Conservation (phyloP, 2,888 invertebrate genomes). For the Orthosia gracilis region DNA sequence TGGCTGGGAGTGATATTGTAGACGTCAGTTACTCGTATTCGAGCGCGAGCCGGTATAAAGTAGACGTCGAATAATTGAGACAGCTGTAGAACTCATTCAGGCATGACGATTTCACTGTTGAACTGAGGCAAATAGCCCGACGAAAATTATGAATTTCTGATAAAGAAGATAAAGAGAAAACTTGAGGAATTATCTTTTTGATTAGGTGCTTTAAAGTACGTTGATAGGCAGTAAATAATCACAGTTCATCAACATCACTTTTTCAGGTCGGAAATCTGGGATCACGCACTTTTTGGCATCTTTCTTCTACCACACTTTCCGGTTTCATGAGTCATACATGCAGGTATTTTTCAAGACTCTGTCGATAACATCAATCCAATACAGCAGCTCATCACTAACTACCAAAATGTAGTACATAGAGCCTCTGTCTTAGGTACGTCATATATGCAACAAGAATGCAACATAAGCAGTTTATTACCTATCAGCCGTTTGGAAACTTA, state of each 20-base stretch:
- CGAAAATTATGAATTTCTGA: neutral
- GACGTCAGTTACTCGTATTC: neutral
- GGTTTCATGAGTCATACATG: neutral
- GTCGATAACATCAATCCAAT: no score
- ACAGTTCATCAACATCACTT: neutral
- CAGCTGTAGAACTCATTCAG: conserved; percentile 20
- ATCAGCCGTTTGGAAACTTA: no score
- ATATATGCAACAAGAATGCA: neutral
- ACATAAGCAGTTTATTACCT: no score
- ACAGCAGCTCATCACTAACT: no score
- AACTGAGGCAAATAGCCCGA: neutral
- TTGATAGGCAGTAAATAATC: neutral
- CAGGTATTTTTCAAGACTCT: no score
- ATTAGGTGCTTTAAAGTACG: no score
- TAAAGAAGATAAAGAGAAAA: neutral
- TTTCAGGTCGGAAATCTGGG: neutral
- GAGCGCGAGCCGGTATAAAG: conserved; percentile 2
- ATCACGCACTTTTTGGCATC: neutral
- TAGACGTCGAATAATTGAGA: conserved; percentile 5
- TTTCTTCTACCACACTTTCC: neutral
- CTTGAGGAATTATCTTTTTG: no score
- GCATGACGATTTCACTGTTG: conserved; percentile 16
- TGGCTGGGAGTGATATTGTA: conserved; percentile 16
- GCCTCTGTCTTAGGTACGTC: no score
- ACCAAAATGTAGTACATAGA: no score